Conservation (phyloP, 2,797 vertebrate genomes). For the Rhincodon typus region DNA sequence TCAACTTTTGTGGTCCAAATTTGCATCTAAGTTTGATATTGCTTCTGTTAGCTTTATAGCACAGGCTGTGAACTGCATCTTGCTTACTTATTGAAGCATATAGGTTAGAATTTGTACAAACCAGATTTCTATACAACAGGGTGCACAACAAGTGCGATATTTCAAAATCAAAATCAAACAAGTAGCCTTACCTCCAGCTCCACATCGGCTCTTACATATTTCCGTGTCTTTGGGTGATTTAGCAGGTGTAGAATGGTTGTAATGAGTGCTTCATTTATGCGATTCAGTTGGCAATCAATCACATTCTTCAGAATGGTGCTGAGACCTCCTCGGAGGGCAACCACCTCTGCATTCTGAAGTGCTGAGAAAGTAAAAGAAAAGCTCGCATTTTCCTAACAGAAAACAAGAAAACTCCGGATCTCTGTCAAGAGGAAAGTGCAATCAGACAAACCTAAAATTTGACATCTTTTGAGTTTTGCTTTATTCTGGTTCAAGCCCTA, state of each 20-base stretch:
- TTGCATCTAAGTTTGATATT: neutral
- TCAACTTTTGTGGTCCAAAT: neutral
- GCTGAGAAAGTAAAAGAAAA: slow-evolving; percentile 60
- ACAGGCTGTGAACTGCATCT: neutral
- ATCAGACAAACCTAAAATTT: neutral
- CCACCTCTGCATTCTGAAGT: slow-evolving; percentile 93
- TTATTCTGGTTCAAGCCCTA: neutral
- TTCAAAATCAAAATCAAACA: neutral
- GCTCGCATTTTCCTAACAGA: neutral
- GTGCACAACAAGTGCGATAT: neutral
- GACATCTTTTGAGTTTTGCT: neutral
- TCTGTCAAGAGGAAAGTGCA: neutral
- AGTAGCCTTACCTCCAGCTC: slow-evolving; percentile 78
- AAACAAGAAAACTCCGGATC: neutral
- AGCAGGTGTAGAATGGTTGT: slow-evolving; percentile 95
- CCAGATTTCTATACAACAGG: neutral
- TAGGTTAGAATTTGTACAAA: neutral
- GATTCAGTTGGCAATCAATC: slow-evolving; percentile 93
- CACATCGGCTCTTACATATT: slow-evolving; percentile 87
- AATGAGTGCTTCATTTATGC: slow-evolving; percentile 97
- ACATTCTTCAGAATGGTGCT: slow-evolving; percentile 96
- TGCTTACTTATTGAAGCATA: neutral
- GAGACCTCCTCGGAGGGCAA: slow-evolving; percentile 87
- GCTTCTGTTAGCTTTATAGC: neutral
- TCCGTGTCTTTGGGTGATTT: slow-evolving; percentile 93